These are phyloP conservation scores for Zosterops lateralis DNA, from an alignment of 2,113 vertebrate species.

Conservation along the genomic window DNA sequence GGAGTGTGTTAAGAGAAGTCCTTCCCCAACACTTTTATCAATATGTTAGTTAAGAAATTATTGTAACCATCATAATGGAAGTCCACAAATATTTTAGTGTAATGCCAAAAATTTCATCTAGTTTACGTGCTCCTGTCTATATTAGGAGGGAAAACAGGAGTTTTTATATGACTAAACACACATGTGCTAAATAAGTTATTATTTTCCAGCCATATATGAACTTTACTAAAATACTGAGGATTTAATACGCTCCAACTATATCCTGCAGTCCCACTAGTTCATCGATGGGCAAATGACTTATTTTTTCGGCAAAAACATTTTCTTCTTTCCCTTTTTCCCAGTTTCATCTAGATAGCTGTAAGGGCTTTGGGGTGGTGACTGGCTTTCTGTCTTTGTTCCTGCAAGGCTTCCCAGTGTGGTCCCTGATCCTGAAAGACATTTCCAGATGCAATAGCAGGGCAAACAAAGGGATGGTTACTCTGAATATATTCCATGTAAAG, in stretches of 20 bases:
- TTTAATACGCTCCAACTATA: not conserved
- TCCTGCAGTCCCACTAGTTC: not conserved
- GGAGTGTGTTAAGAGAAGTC: not conserved
- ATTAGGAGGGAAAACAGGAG: not conserved
- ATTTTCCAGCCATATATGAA: not conserved
- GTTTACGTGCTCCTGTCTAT: not conserved
- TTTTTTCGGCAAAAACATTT: not conserved
- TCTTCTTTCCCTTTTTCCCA: not conserved
- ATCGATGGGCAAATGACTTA: not conserved
- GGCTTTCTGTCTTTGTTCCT: not conserved
- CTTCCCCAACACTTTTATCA: not conserved
- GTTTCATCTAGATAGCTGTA: not conserved
- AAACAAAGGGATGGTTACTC: not conserved
- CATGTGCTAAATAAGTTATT: not conserved
- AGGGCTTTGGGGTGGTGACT: not conserved
- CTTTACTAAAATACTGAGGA: not conserved
- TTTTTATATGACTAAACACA: not conserved
- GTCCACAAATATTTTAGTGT: not conserved
- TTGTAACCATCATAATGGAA: not conserved
- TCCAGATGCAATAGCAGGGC: not conserved
- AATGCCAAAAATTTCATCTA: not conserved
- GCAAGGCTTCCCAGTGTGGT: slow-evolving; percentile 6
- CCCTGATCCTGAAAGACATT: slow-evolving; percentile 1
- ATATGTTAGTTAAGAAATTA: not conserved
- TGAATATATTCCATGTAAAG: not conserved